phyloP scores from a whole-genome alignment of 2,888 invertebrate genomes.

The Apamea monoglypha region DNA sequence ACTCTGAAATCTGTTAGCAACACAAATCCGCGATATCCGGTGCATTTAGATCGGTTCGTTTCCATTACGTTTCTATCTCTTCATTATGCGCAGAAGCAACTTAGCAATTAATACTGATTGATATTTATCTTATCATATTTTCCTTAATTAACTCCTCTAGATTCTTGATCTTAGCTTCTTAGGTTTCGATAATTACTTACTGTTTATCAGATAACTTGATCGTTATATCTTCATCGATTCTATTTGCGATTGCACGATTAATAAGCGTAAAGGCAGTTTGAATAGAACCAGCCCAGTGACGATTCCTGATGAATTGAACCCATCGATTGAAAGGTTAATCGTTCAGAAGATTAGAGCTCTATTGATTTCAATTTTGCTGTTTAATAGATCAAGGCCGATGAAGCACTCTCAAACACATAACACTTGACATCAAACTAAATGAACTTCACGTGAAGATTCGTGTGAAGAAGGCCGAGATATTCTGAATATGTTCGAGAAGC shows the following conservation, averaged over 20 bases:
- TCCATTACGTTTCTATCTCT: slow-evolving; percentile 31
- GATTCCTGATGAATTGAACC: slow-evolving; percentile 37
- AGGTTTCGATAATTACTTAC: slow-evolving; percentile 13
- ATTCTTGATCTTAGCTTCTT: slow-evolving; percentile 9
- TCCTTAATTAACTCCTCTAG: slow-evolving; percentile 30
- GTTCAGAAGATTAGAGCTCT: slow-evolving; percentile 56
- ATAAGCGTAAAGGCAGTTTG: not conserved
- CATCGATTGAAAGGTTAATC: slow-evolving; percentile 61
- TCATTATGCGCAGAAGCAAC: slow-evolving; percentile 21
- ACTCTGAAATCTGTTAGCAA: slow-evolving; percentile 22
- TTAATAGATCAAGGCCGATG: slow-evolving; percentile 64
- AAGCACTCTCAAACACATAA: slow-evolving; percentile 53
- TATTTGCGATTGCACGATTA: not conserved
- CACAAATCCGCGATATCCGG: slow-evolving; percentile 10
- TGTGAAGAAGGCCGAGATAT: slow-evolving; percentile 55
- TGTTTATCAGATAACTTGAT: slow-evolving; percentile 9
- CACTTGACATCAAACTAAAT: slow-evolving; percentile 64
- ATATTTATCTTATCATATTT: slow-evolving; percentile 29
- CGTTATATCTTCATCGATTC: slow-evolving; percentile 9
- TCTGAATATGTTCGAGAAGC: slow-evolving; percentile 9
- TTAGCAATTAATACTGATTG: slow-evolving; percentile 1
- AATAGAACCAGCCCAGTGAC: slow-evolving; percentile 29
- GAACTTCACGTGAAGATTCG: slow-evolving; percentile 46
- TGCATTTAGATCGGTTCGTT: slow-evolving; percentile 29
- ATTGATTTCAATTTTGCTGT: slow-evolving; percentile 64